A percentile compares a stretch with the other conserved stretches of the same genome.
These are phyloP conservation scores for Saguinus imperator DNA, from an alignment of 2,113 vertebrate genomes.

Conservation along the genomic window DNA sequence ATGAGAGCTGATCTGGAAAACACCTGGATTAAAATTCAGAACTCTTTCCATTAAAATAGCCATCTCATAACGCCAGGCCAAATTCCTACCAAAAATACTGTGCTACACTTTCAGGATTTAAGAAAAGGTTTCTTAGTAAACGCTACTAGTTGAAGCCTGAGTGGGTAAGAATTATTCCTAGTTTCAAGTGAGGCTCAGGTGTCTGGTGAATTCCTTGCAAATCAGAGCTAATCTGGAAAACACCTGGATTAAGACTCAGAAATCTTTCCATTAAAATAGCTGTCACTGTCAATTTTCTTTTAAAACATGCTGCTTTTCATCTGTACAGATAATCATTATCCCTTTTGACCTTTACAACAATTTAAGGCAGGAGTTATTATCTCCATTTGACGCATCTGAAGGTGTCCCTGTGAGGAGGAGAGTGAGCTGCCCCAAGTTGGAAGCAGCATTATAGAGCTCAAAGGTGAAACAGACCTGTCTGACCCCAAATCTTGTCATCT, in stretches of 20 bases:
- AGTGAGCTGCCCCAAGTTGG: background rate
- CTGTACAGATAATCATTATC: background rate
- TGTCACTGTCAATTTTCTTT: background rate
- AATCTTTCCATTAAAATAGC: background rate
- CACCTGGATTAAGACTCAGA: background rate
- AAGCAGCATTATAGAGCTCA: background rate
- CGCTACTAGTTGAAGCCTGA: background rate
- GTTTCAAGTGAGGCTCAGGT: background rate
- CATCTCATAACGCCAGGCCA: background rate
- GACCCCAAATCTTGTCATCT: background rate
- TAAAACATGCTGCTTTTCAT: background rate
- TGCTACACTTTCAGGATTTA: background rate
- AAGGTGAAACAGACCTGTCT: background rate
- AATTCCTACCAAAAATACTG: background rate
- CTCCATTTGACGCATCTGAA: background rate
- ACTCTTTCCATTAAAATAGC: background rate
- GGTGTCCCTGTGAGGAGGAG: background rate
- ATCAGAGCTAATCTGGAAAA: background rate
- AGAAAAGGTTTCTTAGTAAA: background rate
- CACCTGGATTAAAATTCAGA: background rate
- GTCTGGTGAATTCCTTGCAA: constrained; percentile 17
- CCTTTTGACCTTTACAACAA: background rate
- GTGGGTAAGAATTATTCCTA: background rate
- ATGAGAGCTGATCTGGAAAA: background rate
- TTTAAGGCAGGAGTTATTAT: background rate